Conservation (phyloP, 2,797 vertebrate genomes). For the Buphagus erythrorhynchus region DNA sequence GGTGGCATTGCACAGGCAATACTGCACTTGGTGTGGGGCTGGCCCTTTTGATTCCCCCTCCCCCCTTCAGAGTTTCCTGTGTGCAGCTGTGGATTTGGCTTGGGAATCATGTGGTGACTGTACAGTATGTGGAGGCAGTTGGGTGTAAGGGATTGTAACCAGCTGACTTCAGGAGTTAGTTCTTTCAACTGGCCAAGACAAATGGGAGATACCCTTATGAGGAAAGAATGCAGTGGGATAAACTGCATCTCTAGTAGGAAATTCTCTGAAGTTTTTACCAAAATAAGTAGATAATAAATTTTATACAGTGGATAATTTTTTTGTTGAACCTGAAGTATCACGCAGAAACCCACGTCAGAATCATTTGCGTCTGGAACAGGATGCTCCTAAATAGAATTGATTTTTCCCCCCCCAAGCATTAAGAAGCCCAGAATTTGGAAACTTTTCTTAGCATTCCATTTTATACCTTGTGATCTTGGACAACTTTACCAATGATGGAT, state of each 20-base stretch:
- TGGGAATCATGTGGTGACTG: neutral
- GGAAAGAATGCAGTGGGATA: neutral
- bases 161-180: slow-evolving; percentile 12
- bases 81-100: slow-evolving; percentile 15
- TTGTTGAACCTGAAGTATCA: neutral
- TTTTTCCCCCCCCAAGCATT: neutral
- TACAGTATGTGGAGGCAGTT: neutral
- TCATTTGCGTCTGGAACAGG: neutral
- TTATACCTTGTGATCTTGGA: neutral
- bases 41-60: neutral
- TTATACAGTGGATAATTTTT: neutral
- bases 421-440: neutral
- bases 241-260: neutral
- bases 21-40: neutral
- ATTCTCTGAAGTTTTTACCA: neutral
- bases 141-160: slow-evolving; percentile 25
- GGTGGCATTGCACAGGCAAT: neutral
- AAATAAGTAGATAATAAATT: neutral
- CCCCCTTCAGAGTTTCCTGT: neutral
- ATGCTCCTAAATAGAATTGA: neutral
- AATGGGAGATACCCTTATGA: neutral
- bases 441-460: neutral
- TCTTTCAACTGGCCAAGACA: neutral
- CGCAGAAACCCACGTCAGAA: neutral
- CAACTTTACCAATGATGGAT: neutral